Base-by-base conservation (phyloP, 2,888 invertebrate genomes). In the Automeris io region DNA sequence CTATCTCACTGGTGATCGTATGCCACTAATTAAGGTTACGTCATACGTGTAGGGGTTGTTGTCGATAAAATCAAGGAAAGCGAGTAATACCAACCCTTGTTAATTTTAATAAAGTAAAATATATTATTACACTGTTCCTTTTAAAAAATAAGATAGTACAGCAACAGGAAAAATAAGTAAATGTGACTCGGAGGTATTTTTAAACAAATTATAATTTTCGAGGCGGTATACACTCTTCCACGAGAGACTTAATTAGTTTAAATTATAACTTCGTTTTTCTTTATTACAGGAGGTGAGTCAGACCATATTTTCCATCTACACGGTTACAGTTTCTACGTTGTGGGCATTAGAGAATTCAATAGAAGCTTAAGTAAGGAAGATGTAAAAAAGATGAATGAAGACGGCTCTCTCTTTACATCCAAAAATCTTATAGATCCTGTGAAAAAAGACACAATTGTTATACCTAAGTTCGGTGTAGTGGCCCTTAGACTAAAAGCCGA, bases 261-360 rank as follows among this genome's bases (percentile, higher is more conserved):
- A 26, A 22, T 34, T 22, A 34, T 34, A 19, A 29, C 25, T 5
- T 22, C 9, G 29, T 29, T 29, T 34, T 8, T 37, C 46, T 54
- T 54, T 39, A 48, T 69, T 70, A 1, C 75, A 91, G 92, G 90
- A 46, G 90, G 90, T 4, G 89, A 89, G 52, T 85, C 89, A 1
- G 89, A 90, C 52, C 89, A 93, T 64, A 90, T 93, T 26, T 92
- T 93, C 65, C 93, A 94, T 61, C 78, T 94, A 1, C 94, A 94
- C 58, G 94, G 94, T 13, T 90, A 93, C 76, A 90, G 89, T 53
- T 93, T 94, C 70, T 89, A 90, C 60, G 88, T 93, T 8, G 89
- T 92, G 9, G 92, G 90, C 2, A 73, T 89, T 1, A 75, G 81
- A 34, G 80, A 85, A 44, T 89, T 91, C 51, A 80, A 88, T 32